These are phyloP conservation scores for Leptinotarsa undecemlineata DNA, from an alignment of 1,140 invertebrate species.

Conservation along the genomic window DNA sequence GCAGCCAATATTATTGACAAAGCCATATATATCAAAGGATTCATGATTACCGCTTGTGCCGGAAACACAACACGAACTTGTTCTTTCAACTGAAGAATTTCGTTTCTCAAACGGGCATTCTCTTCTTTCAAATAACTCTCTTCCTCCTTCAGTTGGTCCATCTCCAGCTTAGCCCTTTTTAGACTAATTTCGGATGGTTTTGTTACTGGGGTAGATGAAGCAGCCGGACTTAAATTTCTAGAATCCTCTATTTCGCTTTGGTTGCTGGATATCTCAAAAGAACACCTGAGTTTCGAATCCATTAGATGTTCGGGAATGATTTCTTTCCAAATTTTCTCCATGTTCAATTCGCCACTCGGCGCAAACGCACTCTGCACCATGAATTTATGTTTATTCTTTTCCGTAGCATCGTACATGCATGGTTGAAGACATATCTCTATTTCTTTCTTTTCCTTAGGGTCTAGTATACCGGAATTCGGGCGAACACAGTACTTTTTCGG, in stretches of 20 bases:
- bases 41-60: background rate
- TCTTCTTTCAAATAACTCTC: constrained; percentile 45
- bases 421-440: constrained; percentile 96
- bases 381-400: constrained; percentile 99
- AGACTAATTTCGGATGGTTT: constrained; percentile 60
- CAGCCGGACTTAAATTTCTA: constrained; percentile 41
- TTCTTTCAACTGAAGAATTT: constrained; percentile 78
- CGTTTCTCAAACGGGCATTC: constrained; percentile 67
- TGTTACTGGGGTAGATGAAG: constrained; percentile 25
- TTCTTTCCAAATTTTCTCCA: constrained; percentile 86
- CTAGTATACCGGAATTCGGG: constrained; percentile 92
- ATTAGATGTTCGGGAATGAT: constrained; percentile 79
- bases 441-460: constrained; percentile 73
- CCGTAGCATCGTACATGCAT: constrained; percentile 88
- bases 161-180: constrained; percentile 70
- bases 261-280: constrained; percentile 81
- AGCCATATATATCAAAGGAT: constrained; percentile 31
- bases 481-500: constrained; percentile 99
- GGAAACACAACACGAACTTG: constrained; percentile 39
- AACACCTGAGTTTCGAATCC: constrained; percentile 93
- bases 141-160: constrained; percentile 68
- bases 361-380: constrained; percentile 96
- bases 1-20: constrained; percentile 40
- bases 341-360: constrained; percentile 75
- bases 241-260: constrained; percentile 46